Evolutionary conservation across 2,797 vertebrate genomes (phyloP), one percentile per base, ranked within the genome.

Genomic region (Loris lydekkerianus): DNA sequence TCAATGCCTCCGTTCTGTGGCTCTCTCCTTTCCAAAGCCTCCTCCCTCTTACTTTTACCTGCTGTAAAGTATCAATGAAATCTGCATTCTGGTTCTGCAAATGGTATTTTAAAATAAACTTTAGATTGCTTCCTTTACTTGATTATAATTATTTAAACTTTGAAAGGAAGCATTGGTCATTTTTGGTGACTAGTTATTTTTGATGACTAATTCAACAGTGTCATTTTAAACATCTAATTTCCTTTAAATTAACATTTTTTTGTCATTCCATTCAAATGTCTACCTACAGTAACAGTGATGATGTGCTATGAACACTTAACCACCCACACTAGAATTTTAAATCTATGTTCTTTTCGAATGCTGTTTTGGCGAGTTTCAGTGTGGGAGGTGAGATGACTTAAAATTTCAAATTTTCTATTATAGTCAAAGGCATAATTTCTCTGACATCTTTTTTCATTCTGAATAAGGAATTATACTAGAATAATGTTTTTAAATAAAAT

Each of bases 381-480:
- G 97, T 97, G 93, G 96, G 95, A 96, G 81, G 87, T 76, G 43
- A 95, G 78, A 94, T 94, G 60, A 96, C 93, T 93, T 97, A 94
- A 96, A 97, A 92, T 86, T 97, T 96, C 27, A 63, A 87, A 96
- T 96, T 93, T 97, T 97, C 73, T 85, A 65, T 93, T 96, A 86
- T 58, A 91, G 65, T 95, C 89, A 96, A 96, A 97, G 96, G 91
- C 86, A 97, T 96, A 96, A 96, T 97, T 97, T 97, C 85, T 81
- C 87, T 97, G 96, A 97, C 95, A 94, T 94, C 75, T 85, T 95
- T 94, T 94, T 95, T 85, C 58, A 95, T 85, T 88, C 72, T 91
- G 93, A 92, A 84, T 82, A 96, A 93, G 72, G 70, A 97, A 90
- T 97, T 95, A 95, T 53, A 78, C 63, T 92, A 76, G 89, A 95